Percentiles rank a stretch among this genome's conserved stretches.
phyloP scores from a whole-genome alignment of 30 jellyfish, hydroid and myxozoan genomes.

The Sanderia malayensis region DNA sequence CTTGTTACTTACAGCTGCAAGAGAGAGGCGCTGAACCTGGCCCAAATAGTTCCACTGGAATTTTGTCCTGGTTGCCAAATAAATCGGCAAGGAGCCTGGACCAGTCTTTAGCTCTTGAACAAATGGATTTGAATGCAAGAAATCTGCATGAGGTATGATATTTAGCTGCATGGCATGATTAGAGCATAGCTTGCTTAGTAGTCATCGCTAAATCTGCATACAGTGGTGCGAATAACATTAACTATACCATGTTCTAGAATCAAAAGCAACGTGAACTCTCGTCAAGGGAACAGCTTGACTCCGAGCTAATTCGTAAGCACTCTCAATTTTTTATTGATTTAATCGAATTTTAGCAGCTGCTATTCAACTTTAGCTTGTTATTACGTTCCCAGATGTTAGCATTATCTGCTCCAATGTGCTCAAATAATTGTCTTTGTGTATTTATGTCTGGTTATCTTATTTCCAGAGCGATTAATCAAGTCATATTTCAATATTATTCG shows the following conservation, averaged over 20 bases:
- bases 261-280: slow-evolving; percentile 76
- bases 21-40: neutral
- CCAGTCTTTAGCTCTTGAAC: neutral
- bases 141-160: neutral
- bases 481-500: slow-evolving; percentile 93
- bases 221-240: no score
- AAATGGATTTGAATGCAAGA: slow-evolving; percentile 1
- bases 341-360: neutral
- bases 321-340: neutral
- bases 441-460: no score
- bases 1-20: neutral
- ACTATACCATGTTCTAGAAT: no score
- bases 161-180: no score
- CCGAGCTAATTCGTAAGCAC: slow-evolving; percentile 92
- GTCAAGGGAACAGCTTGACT: slow-evolving; percentile 86
- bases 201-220: neutral
- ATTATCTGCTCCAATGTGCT: neutral
- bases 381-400: neutral
- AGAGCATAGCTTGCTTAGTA: no score
- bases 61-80: slow-evolving; percentile 5
- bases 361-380: neutral
- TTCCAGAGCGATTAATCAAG: slow-evolving; percentile 89
- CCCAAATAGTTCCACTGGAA: neutral
- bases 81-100: neutral
- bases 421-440: neutral